Conservation (phyloP, 1,140 invertebrate genomes). For the Hirudo medicinalis region DNA sequence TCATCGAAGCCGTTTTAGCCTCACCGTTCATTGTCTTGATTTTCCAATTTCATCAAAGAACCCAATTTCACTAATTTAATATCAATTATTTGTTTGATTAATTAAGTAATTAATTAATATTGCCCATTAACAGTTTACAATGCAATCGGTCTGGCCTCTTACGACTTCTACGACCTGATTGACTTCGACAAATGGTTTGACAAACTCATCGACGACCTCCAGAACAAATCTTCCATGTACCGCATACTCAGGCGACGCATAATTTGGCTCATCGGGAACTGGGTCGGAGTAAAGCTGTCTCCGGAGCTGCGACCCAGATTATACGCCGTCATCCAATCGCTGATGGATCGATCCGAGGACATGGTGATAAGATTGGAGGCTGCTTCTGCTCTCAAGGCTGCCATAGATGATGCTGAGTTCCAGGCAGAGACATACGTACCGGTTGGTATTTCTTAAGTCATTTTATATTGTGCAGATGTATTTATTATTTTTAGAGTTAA, state of each 20-base stretch:
- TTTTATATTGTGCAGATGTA: neutral
- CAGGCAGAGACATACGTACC: neutral
- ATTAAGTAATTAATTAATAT: neutral
- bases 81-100: neutral
- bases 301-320: conserved; percentile 60
- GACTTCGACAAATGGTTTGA: conserved; percentile 86
- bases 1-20: neutral
- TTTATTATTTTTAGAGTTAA: conserved; percentile 8
- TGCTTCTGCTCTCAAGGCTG: conserved; percentile 57
- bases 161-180: conserved; percentile 80
- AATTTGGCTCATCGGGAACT: conserved; percentile 71
- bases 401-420: conserved; percentile 25
- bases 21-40: neutral
- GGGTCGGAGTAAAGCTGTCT: conserved; percentile 74
- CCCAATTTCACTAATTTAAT: too few species aligned
- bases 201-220: conserved; percentile 65
- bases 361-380: conserved; percentile 70
- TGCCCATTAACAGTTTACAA: conserved; percentile 56
- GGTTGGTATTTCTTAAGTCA: neutral
- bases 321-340: conserved; percentile 62
- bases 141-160: conserved; percentile 73
- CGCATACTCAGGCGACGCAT: conserved; percentile 73
- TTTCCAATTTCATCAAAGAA: too few species aligned
- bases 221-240: conserved; percentile 59
- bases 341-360: conserved; percentile 47